Evolutionary conservation across 2,888 invertebrate species (phyloP).

Genomic region (Eustalomyia histrio): DNA sequence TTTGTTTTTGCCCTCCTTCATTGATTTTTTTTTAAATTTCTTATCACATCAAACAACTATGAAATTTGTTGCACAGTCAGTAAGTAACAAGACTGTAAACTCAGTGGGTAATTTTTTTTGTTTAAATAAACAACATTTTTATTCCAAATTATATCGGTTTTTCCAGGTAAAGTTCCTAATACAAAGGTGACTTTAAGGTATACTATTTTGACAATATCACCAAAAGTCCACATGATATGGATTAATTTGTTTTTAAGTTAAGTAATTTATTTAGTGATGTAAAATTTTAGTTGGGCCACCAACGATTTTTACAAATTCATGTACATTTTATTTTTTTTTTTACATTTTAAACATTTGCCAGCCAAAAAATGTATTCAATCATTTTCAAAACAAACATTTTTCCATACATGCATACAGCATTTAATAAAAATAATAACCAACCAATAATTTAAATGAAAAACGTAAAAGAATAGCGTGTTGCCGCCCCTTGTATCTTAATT

Average conservation of each 20-base stretch:
- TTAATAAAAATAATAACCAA: conserved; percentile 38
- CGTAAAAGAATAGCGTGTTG: conserved; percentile 47
- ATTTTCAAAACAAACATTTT: conserved; percentile 44
- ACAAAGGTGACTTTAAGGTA: no score
- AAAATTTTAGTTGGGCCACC: conserved; percentile 39
- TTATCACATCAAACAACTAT: not conserved
- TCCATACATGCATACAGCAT: conserved; percentile 26
- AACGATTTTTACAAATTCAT: conserved; percentile 8
- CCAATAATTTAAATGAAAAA: conserved; percentile 65
- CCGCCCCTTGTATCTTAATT: conserved; percentile 66
- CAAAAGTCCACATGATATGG: no score
- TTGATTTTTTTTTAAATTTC: conserved; percentile 25
- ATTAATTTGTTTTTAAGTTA: not conserved
- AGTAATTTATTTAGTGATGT: not conserved
- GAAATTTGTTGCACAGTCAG: not conserved
- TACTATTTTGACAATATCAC: no score
- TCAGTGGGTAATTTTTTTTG: not conserved
- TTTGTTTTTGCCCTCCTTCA: conserved; percentile 21
- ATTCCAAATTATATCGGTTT: not conserved
- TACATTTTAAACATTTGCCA: conserved; percentile 21
- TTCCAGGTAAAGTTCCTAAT: not conserved
- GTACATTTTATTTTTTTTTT: conserved; percentile 49
- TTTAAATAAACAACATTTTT: not conserved
- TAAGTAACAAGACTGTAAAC: not conserved
- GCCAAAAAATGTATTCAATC: conserved; percentile 42